Evolutionary conservation across 2,797 vertebrate genomes (phyloP).

Genomic region (Poeciliopsis presidionis): DNA sequence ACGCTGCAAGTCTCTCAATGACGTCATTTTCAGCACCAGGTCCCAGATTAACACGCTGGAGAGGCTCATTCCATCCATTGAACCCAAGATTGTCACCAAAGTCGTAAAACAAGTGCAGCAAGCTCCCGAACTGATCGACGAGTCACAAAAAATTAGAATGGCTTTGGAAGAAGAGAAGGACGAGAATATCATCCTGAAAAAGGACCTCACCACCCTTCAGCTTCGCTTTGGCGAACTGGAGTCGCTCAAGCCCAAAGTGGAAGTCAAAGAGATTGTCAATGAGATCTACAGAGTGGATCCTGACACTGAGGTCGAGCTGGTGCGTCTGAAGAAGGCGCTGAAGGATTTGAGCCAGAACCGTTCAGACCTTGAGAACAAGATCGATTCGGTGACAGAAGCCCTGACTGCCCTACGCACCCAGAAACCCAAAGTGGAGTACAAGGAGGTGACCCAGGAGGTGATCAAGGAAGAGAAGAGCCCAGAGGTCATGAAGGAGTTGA

Average conservation of each 20-base stretch:
- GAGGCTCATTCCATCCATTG: conserved; percentile 85
- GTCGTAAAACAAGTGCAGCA: conserved; percentile 89
- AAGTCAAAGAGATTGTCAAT: conserved; percentile 89
- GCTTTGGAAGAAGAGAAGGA: conserved; percentile 85
- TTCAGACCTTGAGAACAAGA: conserved; percentile 75
- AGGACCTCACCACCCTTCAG: conserved; percentile 83
- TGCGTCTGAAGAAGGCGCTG: conserved; percentile 84
- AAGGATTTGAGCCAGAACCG: conserved; percentile 77
- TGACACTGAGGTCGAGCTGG: conserved; percentile 85
- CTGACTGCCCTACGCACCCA: conserved; percentile 82
- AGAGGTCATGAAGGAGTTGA: conserved; percentile 88
- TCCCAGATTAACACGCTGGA: conserved; percentile 86
- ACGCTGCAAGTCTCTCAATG: conserved; percentile 75
- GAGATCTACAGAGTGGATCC: conserved; percentile 91
- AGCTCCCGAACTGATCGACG: conserved; percentile 83
- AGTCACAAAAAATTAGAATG: conserved; percentile 81
- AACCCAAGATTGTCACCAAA: conserved; percentile 91
- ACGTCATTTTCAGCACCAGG: conserved; percentile 77
- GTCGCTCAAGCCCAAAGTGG: conserved; percentile 82
- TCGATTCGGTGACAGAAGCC: conserved; percentile 71
- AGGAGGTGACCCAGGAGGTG: conserved; percentile 89
- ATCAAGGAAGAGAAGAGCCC: conserved; percentile 92
- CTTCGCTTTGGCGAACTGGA: conserved; percentile 71
- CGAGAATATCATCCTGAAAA: conserved; percentile 75
- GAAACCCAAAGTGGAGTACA: conserved; percentile 90